Evolutionary conservation across 2,888 invertebrate genomes (phyloP).

Genomic region (Pollenia amentaria): DNA sequence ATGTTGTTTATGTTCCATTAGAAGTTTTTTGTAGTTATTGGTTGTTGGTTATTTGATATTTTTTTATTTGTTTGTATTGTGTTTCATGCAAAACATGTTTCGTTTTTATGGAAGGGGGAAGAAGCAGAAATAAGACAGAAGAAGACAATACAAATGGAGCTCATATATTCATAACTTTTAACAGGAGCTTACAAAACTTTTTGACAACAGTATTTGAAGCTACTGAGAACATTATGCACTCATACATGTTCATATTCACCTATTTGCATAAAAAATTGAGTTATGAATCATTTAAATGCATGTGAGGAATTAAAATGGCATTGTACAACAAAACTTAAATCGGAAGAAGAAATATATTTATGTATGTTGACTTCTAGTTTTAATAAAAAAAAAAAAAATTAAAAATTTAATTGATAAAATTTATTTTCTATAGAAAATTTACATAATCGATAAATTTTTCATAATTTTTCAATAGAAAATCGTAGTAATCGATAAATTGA

Average conservation of each 20-base stretch:
- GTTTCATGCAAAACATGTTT: slow-evolving; percentile 52
- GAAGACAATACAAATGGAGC: slow-evolving; percentile 40
- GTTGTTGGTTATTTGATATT: slow-evolving; percentile 53
- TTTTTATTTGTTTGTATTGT: slow-evolving; percentile 51
- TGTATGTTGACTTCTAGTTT: too few relatives aligned
- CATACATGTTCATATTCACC: slow-evolving; percentile 29
- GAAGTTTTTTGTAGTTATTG: slow-evolving; percentile 37
- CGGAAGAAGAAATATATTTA: too few relatives aligned
- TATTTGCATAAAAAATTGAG: slow-evolving; percentile 31
- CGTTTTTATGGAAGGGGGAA: neutral
- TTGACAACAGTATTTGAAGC: slow-evolving; percentile 40
- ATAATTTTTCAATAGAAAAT: too few relatives aligned
- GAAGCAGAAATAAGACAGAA: neutral
- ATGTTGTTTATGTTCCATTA: slow-evolving; percentile 48
- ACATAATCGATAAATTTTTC: neutral
- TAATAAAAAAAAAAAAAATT: too few relatives aligned
- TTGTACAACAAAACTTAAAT: too few relatives aligned
- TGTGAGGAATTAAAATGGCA: too few relatives aligned
- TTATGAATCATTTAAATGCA: slow-evolving; percentile 36
- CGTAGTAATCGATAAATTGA: too few relatives aligned
- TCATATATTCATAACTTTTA: slow-evolving; percentile 36
- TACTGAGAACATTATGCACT: slow-evolving; percentile 41
- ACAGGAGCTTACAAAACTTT: slow-evolving; percentile 31
- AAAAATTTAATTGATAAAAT: too few relatives aligned
- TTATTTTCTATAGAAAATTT: neutral